These are phyloP conservation scores for Nibea coibor DNA, from an alignment of 2,113 vertebrate species.

Conservation along the genomic window DNA sequence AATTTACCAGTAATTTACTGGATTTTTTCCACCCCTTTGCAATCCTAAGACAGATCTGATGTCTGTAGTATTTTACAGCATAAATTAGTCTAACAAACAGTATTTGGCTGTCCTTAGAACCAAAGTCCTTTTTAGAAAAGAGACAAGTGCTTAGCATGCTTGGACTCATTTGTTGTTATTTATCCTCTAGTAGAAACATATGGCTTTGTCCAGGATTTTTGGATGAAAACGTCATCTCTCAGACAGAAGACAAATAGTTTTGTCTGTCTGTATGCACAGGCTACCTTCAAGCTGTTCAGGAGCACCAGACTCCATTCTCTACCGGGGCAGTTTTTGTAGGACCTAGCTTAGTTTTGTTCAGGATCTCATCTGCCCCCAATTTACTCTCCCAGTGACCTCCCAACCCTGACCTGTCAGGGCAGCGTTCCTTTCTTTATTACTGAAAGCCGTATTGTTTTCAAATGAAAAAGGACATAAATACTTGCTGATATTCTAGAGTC, in stretches of 20 bases:
- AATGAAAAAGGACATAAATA: constrained; percentile 84
- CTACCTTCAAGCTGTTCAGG: constrained; percentile 44
- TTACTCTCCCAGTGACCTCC: constrained; percentile 92
- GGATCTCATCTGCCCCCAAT: constrained; percentile 96
- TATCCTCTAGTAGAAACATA: constrained; percentile 28
- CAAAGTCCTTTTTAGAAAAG: neutral
- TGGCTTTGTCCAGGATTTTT: constrained; percentile 18
- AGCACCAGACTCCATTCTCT: constrained; percentile 48
- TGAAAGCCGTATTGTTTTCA: constrained; percentile 83
- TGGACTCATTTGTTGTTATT: constrained; percentile 28
- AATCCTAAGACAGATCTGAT: neutral
- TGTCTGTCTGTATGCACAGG: constrained; percentile 40
- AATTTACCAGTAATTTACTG: too few relatives aligned
- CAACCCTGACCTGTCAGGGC: constrained; percentile 88
- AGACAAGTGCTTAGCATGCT: constrained; percentile 45
- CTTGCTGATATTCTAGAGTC: constrained; percentile 75
- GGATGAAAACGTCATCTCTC: constrained; percentile 11
- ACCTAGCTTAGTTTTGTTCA: constrained; percentile 84
- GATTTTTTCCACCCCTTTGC: too few relatives aligned
- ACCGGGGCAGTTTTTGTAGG: constrained; percentile 72
- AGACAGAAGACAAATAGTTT: constrained; percentile 20
- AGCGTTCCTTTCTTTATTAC: constrained; percentile 81
- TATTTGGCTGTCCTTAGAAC: neutral
- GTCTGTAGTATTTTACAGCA: neutral
- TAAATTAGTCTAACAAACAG: neutral